A percentile compares a stretch with the other conserved stretches of the same genome.
Conservation (phyloP, 2,888 invertebrate genomes). For the Trissolcus brochymenae region DNA sequence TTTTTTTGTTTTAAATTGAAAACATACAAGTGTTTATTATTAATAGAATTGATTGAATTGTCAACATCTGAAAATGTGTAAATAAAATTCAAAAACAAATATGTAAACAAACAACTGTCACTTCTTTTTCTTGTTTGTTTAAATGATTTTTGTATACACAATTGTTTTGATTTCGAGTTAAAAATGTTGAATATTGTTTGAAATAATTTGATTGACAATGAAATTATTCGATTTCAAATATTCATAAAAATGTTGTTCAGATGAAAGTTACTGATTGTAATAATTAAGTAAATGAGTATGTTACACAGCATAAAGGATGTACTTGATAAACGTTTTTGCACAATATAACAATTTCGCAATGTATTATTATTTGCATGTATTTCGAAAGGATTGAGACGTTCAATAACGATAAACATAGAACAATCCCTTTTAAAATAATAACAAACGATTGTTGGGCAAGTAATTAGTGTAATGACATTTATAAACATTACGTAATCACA, state of each 20-base stretch:
- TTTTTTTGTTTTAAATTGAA: too few species aligned
- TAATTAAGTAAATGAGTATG: constrained; percentile 7
- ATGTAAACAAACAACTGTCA: too few species aligned
- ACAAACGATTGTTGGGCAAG: too few species aligned
- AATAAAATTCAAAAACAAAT: too few species aligned
- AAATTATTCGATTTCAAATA: not conserved
- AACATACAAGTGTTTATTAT: constrained; percentile 1
- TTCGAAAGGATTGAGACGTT: too few species aligned
- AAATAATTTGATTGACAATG: not conserved
- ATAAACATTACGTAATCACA: not conserved
- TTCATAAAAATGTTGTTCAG: constrained; percentile 7
- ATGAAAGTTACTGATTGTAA: constrained; percentile 23
- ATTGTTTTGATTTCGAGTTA: not conserved
- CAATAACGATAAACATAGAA: too few species aligned
- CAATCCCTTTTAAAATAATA: too few species aligned
- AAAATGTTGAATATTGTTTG: not conserved
- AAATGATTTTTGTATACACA: too few species aligned
- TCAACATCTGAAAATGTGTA: too few species aligned
- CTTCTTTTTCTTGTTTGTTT: not conserved
- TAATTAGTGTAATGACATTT: too few species aligned
- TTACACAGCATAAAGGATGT: not conserved
- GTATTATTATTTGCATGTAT: too few species aligned
- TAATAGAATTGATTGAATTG: not conserved
- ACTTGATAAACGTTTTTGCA: not conserved
- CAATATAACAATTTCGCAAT: not conserved